These are phyloP conservation scores for Holocentrus rufus DNA, from an alignment of 2,797 vertebrate species.

Conservation along the genomic window DNA sequence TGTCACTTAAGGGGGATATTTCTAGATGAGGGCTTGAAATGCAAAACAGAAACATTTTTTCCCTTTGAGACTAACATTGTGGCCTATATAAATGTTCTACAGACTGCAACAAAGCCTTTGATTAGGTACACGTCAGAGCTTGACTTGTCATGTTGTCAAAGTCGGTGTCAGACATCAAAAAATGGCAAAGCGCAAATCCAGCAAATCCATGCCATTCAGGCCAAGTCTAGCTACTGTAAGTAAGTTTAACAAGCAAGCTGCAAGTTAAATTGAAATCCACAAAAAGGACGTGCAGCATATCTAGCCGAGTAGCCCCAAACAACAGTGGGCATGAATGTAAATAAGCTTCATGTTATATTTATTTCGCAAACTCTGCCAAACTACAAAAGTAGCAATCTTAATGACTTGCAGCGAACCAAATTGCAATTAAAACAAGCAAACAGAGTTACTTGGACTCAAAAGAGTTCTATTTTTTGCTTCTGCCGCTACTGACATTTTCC, in stretches of 20 bases:
- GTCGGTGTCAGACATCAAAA: conserved; percentile 16
- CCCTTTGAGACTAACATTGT: conserved; percentile 9
- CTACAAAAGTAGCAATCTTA: conserved; percentile 14
- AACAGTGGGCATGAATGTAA: not conserved
- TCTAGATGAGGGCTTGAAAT: not conserved
- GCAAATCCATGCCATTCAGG: conserved; percentile 1
- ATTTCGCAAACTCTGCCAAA: conserved; percentile 24
- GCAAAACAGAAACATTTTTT: conserved; percentile 22
- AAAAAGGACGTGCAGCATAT: conserved; percentile 16
- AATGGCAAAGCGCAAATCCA: not conserved
- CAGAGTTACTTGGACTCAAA: conserved; percentile 42
- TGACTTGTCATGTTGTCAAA: conserved; percentile 36
- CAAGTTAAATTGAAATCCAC: conserved; percentile 7
- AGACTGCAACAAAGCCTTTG: conserved; percentile 25
- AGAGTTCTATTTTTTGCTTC: conserved; percentile 56
- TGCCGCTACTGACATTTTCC: conserved; percentile 53
- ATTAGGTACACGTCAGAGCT: conserved; percentile 22
- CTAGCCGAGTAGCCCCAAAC: conserved; percentile 1
- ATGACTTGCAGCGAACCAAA: conserved; percentile 38
- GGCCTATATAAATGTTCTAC: conserved; percentile 10
- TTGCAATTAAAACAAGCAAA: conserved; percentile 52
- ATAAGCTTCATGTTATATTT: conserved; percentile 8
- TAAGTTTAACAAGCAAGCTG: not conserved
- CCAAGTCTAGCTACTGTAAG: not conserved
- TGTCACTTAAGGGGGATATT: conserved; percentile 2